A percentile compares a stretch with the other conserved stretches of the same genome.
Evolutionary conservation across 2,797 vertebrate species (phyloP).

Genomic region (Danionella dracula): DNA sequence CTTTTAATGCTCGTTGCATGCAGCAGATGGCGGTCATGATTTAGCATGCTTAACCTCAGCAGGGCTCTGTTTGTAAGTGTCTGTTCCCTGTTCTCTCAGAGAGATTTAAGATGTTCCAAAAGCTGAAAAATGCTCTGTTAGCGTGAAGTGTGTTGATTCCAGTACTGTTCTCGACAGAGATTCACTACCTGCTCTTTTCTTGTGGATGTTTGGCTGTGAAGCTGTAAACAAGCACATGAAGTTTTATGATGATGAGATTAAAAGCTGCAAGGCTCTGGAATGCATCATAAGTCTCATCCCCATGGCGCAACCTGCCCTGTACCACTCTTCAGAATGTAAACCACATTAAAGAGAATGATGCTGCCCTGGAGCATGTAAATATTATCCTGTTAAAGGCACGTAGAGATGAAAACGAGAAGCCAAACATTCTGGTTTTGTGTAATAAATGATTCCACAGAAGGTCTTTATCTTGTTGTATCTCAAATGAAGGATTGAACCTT

Average conservation of each 20-base stretch:
- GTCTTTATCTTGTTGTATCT: background rate
- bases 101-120: background rate
- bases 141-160: background rate
- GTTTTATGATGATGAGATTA: conserved; percentile 25
- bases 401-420: background rate
- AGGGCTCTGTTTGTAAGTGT: background rate
- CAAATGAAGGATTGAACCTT: background rate
- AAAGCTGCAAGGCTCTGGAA: background rate
- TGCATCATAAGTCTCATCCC: conserved; percentile 1
- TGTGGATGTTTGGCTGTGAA: conserved; percentile 11
- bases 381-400: conserved; percentile 6
- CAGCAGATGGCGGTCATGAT: conserved; percentile 15
- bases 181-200: conserved; percentile 6
- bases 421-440: conserved; percentile 22
- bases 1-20: too few relatives aligned
- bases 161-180: background rate
- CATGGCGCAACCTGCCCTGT: background rate
- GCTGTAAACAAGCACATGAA: background rate
- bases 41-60: background rate
- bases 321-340: conserved; percentile 28
- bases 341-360: background rate
- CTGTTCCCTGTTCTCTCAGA: background rate
- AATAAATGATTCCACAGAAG: background rate
- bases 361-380: conserved; percentile 20
- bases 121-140: background rate